These are phyloP conservation scores for Rhagoletis pomonella DNA, from an alignment of 1,140 invertebrate species.

Conservation along the genomic window DNA sequence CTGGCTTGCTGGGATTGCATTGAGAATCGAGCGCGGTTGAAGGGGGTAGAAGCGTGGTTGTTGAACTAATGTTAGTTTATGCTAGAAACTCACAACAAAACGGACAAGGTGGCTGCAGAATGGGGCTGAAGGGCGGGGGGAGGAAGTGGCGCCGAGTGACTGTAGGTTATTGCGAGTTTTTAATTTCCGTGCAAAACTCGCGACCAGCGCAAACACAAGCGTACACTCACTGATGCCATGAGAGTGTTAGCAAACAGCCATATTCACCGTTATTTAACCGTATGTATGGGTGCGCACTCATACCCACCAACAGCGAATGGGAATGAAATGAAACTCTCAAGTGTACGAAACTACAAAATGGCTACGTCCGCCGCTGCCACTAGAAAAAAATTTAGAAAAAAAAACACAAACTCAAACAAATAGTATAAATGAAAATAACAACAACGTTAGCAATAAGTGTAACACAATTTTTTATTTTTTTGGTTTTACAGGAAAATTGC, in stretches of 20 bases:
- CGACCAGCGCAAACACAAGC: constrained; percentile 23
- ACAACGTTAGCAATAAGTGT: constrained; percentile 16
- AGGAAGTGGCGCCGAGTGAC: not conserved
- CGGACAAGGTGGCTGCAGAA: not conserved
- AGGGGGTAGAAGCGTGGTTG: constrained; percentile 1
- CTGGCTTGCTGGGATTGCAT: constrained; percentile 72
- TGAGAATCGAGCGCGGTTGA: constrained; percentile 62
- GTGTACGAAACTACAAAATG: constrained; percentile 51
- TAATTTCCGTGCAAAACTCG: constrained; percentile 70
- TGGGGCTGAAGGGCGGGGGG: not conserved
- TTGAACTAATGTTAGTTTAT: constrained; percentile 56
- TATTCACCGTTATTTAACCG: not conserved
- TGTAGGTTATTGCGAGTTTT: constrained; percentile 59
- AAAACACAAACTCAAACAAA: constrained; percentile 40
- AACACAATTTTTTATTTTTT: constrained; percentile 23
- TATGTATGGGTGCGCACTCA: not conserved
- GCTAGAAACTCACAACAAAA: not conserved
- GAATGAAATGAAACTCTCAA: constrained; percentile 56
- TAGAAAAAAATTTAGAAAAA: too few species aligned
- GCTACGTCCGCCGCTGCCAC: not conserved
- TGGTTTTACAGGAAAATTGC: not conserved
- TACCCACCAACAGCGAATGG: not conserved
- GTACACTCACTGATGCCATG: not conserved
- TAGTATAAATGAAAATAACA: not conserved
- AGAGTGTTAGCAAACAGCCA: not conserved